Evolutionary conservation across 1,140 invertebrate genomes (phyloP), one percentile per base, ranked within the genome.

Genomic region (Pogonomyrmex barbatus): DNA sequence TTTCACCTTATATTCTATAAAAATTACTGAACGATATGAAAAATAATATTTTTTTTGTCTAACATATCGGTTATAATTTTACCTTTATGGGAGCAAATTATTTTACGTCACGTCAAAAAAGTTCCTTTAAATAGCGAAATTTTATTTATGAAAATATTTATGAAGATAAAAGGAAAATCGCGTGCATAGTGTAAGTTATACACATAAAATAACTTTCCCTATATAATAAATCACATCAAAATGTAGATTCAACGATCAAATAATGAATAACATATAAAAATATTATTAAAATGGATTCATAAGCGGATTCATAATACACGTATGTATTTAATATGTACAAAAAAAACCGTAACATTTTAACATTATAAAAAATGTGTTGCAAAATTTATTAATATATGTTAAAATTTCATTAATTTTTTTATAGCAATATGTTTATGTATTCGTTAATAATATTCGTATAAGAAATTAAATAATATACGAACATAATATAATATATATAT

Each of bases 21-120:
- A 77, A 30, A 36, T 73, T 47, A 62, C 8, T 9, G 42, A 30
- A 30, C 17, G 56, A 24, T 39, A 6, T 9, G 12, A n/a, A 45
- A 45, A 77, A 33, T 77, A 67, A 62, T 62, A 47, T 76, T 76
- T 12, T 14, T 33, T 17, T 60, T 63, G n/a, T 71, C 8, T n/a
- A 1, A 33, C 3, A 3, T 36, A 9, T 33, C 6, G 12, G 30
- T 52, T 33, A 1, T n/a, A 60, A 60, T 12, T 45, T 60, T 6
- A 2, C 12, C 17, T 58, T 45, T 76, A 8, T n/a, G n/a, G 17
- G 6, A 65, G 17, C 5, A 17, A 62, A 10, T 62, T 45, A 36
- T 77, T 62, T 67, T 39, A 39, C 47, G 10, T 33, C n/a, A 10
- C 39, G 10, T 56, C 14, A 39, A 24, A 6, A 62, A 4, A 50